Evolutionary conservation across 2,888 invertebrate genomes (phyloP).

Genomic region (Leptogaster cylindrica): DNA sequence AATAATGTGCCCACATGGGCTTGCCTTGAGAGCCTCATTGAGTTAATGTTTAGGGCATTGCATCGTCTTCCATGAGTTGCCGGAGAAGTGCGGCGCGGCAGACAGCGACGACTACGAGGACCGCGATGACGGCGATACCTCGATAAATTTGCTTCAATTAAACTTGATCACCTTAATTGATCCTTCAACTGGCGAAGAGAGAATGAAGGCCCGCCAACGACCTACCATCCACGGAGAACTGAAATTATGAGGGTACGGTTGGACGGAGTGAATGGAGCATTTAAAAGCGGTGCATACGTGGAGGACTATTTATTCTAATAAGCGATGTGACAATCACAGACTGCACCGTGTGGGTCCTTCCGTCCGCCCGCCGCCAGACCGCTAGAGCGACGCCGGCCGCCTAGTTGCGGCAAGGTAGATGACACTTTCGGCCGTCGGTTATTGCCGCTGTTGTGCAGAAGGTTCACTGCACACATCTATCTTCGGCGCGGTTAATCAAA

Average conservation of each 20-base stretch:
- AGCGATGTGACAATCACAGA: slow-evolving; percentile 27
- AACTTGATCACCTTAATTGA: slow-evolving; percentile 61
- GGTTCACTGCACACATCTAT: slow-evolving; percentile 21
- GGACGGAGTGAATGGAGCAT: slow-evolving; percentile 16
- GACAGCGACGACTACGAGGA: slow-evolving; percentile 12
- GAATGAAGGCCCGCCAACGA: slow-evolving; percentile 35
- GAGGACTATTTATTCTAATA: slow-evolving; percentile 41
- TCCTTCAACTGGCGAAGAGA: slow-evolving; percentile 44
- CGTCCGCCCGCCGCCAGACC: neutral
- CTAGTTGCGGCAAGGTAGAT: slow-evolving; percentile 7
- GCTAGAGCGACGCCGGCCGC: neutral
- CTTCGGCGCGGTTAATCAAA: slow-evolving; percentile 42
- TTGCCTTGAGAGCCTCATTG: slow-evolving; percentile 4
- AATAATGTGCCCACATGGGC: slow-evolving; percentile 35
- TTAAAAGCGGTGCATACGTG: slow-evolving; percentile 26
- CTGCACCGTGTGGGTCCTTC: slow-evolving; percentile 24
- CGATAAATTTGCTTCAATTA: slow-evolving; percentile 53
- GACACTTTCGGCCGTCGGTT: slow-evolving; percentile 21
- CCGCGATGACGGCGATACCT: slow-evolving; percentile 36
- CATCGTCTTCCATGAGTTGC: slow-evolving; percentile 26
- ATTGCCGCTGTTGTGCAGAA: slow-evolving; percentile 17
- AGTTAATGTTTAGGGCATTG: slow-evolving; percentile 28
- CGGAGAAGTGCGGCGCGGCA: slow-evolving; percentile 11
- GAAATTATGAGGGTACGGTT: slow-evolving; percentile 38
- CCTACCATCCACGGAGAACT: slow-evolving; percentile 9